A percentile compares a stretch with the other conserved stretches of the same genome.
phyloP scores from a whole-genome alignment of 2,888 invertebrate species.

The Aleiodes alternator region DNA sequence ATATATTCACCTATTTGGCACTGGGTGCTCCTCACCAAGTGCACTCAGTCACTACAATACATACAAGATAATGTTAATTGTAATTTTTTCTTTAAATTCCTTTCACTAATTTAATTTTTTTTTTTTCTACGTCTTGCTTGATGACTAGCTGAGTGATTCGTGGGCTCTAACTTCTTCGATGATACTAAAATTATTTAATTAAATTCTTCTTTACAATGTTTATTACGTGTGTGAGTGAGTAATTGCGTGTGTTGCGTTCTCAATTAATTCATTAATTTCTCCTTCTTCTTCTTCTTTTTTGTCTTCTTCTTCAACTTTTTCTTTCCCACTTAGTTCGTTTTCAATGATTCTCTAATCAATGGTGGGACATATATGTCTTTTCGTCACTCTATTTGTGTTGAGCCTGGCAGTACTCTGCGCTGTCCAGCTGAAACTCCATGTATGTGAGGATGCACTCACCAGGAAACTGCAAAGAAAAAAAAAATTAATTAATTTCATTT shows the following conservation, averaged over 20 bases:
- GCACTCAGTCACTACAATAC: constrained; percentile 67
- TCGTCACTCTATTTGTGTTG: constrained; percentile 92
- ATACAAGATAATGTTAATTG: constrained; percentile 64
- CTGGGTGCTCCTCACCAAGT: constrained; percentile 66
- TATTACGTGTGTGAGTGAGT: background rate
- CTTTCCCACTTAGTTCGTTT: constrained; percentile 39
- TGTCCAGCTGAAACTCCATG: constrained; percentile 99
- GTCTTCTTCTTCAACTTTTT: constrained; percentile 24
- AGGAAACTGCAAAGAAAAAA: constrained; percentile 83
- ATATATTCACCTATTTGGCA: constrained; percentile 69
- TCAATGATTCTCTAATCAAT: constrained; percentile 57
- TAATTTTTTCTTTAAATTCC: constrained; percentile 59
- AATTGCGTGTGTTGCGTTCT: background rate
- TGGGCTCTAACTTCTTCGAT: constrained; percentile 32
- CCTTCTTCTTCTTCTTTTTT: constrained; percentile 30
- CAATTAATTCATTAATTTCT: constrained; percentile 18
- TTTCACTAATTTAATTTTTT: constrained; percentile 64
- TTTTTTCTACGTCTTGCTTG: constrained; percentile 67
- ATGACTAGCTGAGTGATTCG: constrained; percentile 68
- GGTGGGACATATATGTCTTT: constrained; percentile 59
- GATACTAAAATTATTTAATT: constrained; percentile 13
- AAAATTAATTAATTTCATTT: constrained; percentile 32
- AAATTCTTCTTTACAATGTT: constrained; percentile 1
- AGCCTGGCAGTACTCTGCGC: constrained; percentile 98
- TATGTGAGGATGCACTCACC: constrained; percentile 93